Evolutionary conservation across 2,113 vertebrate genomes (phyloP).

Genomic region (Egretta garzetta): DNA sequence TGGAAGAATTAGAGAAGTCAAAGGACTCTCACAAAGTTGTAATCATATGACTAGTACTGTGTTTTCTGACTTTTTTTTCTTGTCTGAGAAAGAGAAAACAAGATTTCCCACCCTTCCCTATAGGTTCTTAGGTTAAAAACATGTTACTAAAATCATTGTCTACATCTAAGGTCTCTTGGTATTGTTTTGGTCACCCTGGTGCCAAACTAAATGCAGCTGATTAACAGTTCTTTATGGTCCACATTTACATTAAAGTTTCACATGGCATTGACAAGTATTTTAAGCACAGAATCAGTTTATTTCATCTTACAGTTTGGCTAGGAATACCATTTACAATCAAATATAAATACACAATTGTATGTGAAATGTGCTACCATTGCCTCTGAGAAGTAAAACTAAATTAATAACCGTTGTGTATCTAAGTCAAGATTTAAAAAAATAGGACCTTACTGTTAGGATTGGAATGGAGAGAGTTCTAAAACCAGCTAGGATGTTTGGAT

Average conservation of each 20-base stretch:
- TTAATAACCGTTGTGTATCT: background rate
- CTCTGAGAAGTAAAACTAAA: slow-evolving; percentile 6
- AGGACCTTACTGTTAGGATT: background rate
- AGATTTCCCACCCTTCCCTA: background rate
- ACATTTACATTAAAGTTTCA: background rate
- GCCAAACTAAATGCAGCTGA: background rate
- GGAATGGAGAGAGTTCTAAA: background rate
- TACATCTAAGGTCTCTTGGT: background rate
- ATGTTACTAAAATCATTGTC: background rate
- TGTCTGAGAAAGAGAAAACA: background rate
- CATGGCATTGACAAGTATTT: background rate
- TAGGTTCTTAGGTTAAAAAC: background rate
- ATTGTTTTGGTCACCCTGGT: background rate
- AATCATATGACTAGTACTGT: background rate
- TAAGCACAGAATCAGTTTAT: background rate
- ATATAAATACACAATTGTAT: background rate
- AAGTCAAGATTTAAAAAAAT: background rate
- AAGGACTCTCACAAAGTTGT: background rate
- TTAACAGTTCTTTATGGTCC: background rate
- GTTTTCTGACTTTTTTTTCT: background rate
- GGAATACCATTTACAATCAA: background rate
- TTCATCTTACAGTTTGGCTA: background rate
- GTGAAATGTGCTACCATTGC: background rate
- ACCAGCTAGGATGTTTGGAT: background rate
- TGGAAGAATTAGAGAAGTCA: background rate